Base-by-base conservation (phyloP, 2,888 invertebrate species). In the Leptopilina drosophilae region DNA sequence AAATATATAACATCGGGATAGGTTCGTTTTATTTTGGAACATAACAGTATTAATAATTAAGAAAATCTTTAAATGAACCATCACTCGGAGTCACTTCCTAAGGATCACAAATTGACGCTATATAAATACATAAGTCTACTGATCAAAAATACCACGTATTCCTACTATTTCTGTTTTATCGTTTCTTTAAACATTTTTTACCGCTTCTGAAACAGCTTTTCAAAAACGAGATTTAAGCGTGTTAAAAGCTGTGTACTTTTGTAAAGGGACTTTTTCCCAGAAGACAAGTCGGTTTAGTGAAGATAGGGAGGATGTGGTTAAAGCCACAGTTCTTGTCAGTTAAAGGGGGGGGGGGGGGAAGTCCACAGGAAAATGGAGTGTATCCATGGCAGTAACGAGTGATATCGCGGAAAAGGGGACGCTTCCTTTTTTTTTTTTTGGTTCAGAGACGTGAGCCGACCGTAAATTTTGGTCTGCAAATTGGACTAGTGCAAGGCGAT, bases 401-500 rank as follows among this genome's bases (percentile, higher is more conserved):
- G 69, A 73, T 56, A 73, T 73, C 69, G 53, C 69, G 69, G 53
- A 73, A 73, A 73, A 20, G 20, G 69, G 33, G 69, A 73, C 79
- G 59, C 80, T 81, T 80, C 78, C n/a, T n/a, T n/a, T n/a, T n/a
- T n/a, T 82, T 11, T 5, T 82, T 78, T 81, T 81, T 75, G 69
- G 78, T 64, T 77, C 76, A 65, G 76, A 64, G 82, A 67, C 79
- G 69, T 77, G 77, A 81, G 78, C 80, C 77, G 80, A 78, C 80
- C 79, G 80, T 82, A 82, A 82, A 82, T 82, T 81, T 82, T 76
- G 82, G 81, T 81, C 80, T 75, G 78, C 78, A 82, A 81, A 82
- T 80, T 82, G 80, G 78, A 56, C 56, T n/a, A 73, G 56, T 56
- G 69, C 69, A 56, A 73, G 69, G 33, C 53, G 69, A 73, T 73